Percentiles rank a stretch among this genome's conserved stretches.
These are phyloP conservation scores for Amiota minor DNA, from an alignment of 2,888 invertebrate species.

Conservation along the genomic window DNA sequence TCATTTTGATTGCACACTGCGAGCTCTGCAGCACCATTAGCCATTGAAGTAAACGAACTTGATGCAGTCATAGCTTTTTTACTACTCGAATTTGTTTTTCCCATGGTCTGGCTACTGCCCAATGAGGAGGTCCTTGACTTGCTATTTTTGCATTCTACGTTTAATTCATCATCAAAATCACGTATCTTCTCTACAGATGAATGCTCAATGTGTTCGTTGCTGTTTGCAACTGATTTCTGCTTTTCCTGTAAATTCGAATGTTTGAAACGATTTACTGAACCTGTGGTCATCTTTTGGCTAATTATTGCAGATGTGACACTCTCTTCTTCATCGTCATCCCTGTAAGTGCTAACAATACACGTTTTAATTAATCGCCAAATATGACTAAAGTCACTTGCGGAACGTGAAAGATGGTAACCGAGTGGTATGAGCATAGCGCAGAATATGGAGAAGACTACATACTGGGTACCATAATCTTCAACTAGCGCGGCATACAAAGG, in stretches of 20 bases:
- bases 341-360: slow-evolving; percentile 82
- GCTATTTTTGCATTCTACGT: slow-evolving; percentile 54
- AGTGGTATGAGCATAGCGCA: slow-evolving; percentile 90
- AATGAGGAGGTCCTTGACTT: slow-evolving; percentile 67
- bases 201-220: slow-evolving; percentile 67
- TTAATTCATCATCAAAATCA: slow-evolving; percentile 44
- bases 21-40: slow-evolving; percentile 24
- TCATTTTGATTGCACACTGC: neutral
- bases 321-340: slow-evolving; percentile 79
- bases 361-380: slow-evolving; percentile 90
- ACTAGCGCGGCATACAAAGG: slow-evolving; percentile 90
- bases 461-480: slow-evolving; percentile 89
- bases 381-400: slow-evolving; percentile 91
- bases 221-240: slow-evolving; percentile 41
- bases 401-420: slow-evolving; percentile 93
- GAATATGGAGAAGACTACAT: slow-evolving; percentile 94
- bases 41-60: slow-evolving; percentile 60
- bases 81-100: slow-evolving; percentile 57
- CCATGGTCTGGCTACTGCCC: slow-evolving; percentile 66
- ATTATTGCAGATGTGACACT: slow-evolving; percentile 44
- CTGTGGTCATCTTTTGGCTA: slow-evolving; percentile 47
- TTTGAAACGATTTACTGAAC: slow-evolving; percentile 27
- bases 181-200: slow-evolving; percentile 59
- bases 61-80: slow-evolving; percentile 64
- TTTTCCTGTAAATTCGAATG: slow-evolving; percentile 25